Base-by-base conservation (phyloP, 2,113 vertebrate species). In the Ammodytes marinus region DNA sequence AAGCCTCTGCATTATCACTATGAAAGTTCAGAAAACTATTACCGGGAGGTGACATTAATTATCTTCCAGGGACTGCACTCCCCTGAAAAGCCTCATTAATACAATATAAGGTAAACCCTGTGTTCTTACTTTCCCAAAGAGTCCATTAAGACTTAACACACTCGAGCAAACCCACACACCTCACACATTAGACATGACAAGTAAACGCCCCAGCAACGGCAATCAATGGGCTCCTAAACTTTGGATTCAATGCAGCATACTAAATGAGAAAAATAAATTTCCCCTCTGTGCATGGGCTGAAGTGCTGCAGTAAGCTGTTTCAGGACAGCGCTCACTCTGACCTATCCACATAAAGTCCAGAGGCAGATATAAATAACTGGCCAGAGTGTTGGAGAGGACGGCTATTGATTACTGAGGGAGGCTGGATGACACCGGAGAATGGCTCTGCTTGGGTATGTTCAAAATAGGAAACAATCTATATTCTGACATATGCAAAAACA, bases 251-350 rank as follows among this genome's bases (percentile, higher is more conserved):
- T 57, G 81, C 75, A 72, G 94, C 87, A 93, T 93, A 87, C 86
- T 81, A 86, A 92, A 93, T 92, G 87, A 92, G 89, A 88, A 86
- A 87, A 90, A 92, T 89, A 88, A 88, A 93, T 91, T 81, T 84
- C 79, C 88, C 83, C 53, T 6, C 54, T 71, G 81, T 79, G 80
- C 69, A 37, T 0, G 54, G 42, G 66, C 70, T 63, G 82, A 84
- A 91, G 63, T 92, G 94, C 94, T 93, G 93, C 87, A 82, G 91
- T 93, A 86, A 95, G 94, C 93, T 79, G 76, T 89, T 91, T 92
- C 27, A 88, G 86, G 90, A 89, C 92, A 89, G 89, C 49, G 58
- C 87, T 93, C 90, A 78, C 78, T 87, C 89, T 83, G 91, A 91
- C 91, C 92, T 85, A 84, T 92, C 89, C 92, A 81, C 89, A 91